A percentile compares a stretch with the other conserved stretches of the same genome.
Conservation (phyloP, 2,797 vertebrate species). For the Sebastiscus tertius region DNA sequence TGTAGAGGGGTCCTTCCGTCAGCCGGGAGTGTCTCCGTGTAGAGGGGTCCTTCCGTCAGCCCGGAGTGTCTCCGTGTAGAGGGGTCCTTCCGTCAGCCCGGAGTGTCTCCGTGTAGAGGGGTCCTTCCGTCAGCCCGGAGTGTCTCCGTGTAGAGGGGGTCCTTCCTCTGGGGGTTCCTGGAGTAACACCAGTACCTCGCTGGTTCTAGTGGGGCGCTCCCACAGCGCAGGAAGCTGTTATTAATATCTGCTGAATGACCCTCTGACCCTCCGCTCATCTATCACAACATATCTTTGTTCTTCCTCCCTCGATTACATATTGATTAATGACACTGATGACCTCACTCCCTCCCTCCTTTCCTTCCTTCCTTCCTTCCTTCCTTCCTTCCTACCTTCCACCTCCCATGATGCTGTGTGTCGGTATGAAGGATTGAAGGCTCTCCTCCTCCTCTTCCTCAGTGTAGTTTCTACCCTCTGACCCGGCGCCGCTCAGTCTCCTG, state of each 20-base stretch:
- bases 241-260: not conserved
- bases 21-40: no score
- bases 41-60: no score
- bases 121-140: no score
- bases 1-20: no score
- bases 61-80: no score
- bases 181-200: not conserved
- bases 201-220: not conserved
- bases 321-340: constrained; percentile 19
- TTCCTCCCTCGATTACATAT: not conserved
- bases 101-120: no score
- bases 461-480: no score
- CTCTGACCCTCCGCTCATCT: not conserved
- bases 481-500: no score
- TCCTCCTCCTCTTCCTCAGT: not conserved
- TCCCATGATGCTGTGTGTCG: constrained; percentile 4
- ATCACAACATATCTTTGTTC: not conserved
- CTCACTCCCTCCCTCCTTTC: not conserved
- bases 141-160: no score
- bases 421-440: not conserved
- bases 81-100: no score
- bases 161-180: no score
- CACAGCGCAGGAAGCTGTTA: not conserved
- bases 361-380: not conserved
- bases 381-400: constrained; percentile 29